Percentiles rank a stretch among this genome's conserved stretches.
These are phyloP conservation scores for Lophotriccus pileatus DNA, from an alignment of 2,797 vertebrate species.

Conservation along the genomic window DNA sequence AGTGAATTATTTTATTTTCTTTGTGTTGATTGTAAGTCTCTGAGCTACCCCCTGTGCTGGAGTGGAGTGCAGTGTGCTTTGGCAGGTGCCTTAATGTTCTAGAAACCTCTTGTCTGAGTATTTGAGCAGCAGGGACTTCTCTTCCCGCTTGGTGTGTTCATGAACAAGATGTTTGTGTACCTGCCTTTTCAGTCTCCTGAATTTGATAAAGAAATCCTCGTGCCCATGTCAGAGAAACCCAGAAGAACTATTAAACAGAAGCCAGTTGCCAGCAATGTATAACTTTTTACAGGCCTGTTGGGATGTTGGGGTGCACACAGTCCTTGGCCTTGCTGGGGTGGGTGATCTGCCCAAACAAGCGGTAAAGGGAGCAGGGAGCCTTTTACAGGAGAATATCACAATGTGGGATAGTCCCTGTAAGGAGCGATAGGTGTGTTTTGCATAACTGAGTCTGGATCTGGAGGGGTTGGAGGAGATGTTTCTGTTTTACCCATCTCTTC, in stretches of 20 bases:
- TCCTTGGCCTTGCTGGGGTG: background rate
- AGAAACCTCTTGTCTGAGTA: background rate
- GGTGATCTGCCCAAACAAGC: background rate
- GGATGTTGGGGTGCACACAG: background rate
- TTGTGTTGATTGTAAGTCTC: background rate
- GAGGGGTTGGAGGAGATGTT: background rate
- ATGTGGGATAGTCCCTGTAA: background rate
- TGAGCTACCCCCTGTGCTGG: background rate
- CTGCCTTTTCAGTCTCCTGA: background rate
- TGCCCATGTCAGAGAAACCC: background rate
- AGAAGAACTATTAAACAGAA: background rate
- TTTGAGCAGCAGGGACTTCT: background rate
- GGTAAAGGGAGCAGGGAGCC: background rate
- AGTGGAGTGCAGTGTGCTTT: background rate
- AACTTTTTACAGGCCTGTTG: background rate
- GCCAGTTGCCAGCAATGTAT: fast-evolving
- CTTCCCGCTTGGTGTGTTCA: background rate
- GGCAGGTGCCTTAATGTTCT: background rate
- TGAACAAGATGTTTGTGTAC: background rate
- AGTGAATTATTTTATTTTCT: background rate
- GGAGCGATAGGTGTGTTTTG: background rate
- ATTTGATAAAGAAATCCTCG: background rate
- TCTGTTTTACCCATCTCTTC: background rate
- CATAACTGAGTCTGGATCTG: background rate
- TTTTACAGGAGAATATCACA: background rate